A percentile compares a stretch with the other conserved stretches of the same genome.
These are phyloP conservation scores for Embiotoca jacksoni DNA, from an alignment of 2,113 vertebrate genomes.

Conservation along the genomic window DNA sequence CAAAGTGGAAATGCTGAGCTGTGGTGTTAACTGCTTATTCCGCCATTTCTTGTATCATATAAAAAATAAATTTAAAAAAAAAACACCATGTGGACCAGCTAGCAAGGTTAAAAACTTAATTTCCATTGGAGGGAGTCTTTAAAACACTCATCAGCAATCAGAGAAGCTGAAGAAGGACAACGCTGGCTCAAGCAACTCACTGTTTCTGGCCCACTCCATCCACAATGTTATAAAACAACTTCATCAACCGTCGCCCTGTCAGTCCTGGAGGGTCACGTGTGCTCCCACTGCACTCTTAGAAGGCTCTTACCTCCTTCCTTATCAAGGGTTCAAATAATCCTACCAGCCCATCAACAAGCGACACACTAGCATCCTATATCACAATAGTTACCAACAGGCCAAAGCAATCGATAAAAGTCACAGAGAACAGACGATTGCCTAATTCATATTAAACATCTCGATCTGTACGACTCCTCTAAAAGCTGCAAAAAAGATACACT, in stretches of 20 bases:
- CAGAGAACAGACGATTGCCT: neutral
- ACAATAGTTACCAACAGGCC: neutral
- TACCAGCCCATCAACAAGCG: neutral
- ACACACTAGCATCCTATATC: neutral
- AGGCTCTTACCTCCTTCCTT: neutral
- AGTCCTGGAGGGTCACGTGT: neutral
- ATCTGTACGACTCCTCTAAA: neutral
- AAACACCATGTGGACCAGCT: too few relatives aligned
- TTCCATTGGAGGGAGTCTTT: too few relatives aligned
- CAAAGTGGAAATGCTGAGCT: too few relatives aligned
- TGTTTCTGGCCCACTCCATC: neutral
- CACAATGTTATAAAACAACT: neutral
- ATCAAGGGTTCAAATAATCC: neutral
- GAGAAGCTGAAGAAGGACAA: neutral
- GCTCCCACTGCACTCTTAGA: too few relatives aligned
- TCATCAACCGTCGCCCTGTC: neutral
- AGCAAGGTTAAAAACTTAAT: too few relatives aligned
- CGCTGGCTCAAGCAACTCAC: neutral
- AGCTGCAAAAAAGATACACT: neutral
- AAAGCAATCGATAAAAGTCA: neutral
- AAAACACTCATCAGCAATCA: neutral
- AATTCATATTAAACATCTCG: neutral
- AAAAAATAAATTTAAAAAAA: too few relatives aligned
- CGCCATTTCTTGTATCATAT: too few relatives aligned
- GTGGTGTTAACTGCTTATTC: too few relatives aligned